These are phyloP conservation scores for Nephrotoma guestfalica DNA, from an alignment of 2,888 invertebrate species.

Conservation along the genomic window DNA sequence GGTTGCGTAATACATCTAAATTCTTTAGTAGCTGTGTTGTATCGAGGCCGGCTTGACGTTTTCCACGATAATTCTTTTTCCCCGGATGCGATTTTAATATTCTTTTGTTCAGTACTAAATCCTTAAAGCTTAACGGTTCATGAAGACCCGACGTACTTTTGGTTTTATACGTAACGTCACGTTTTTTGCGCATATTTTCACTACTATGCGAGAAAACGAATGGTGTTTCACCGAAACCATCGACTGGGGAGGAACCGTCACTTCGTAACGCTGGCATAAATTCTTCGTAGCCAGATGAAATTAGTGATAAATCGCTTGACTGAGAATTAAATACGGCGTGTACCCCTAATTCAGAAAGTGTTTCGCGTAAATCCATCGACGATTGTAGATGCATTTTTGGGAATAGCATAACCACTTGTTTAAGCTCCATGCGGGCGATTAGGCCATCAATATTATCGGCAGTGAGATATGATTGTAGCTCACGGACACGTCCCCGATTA, in stretches of 20 bases:
- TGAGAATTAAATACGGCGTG: constrained; percentile 52
- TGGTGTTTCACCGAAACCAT: not conserved
- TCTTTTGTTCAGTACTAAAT: constrained; percentile 18
- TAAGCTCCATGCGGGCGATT: constrained; percentile 25
- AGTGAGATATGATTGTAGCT: constrained; percentile 33
- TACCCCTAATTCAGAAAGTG: constrained; percentile 44
- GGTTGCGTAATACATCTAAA: not conserved
- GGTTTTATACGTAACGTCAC: constrained; percentile 18
- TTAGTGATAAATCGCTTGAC: constrained; percentile 61
- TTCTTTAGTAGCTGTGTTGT: not conserved
- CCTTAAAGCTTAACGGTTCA: constrained; percentile 16
- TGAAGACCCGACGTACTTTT: constrained; percentile 12
- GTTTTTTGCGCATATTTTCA: constrained; percentile 10
- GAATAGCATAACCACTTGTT: constrained; percentile 38
- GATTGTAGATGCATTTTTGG: constrained; percentile 60
- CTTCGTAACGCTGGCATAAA: constrained; percentile 16
- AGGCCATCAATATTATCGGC: constrained; percentile 29
- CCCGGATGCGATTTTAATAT: constrained; percentile 19
- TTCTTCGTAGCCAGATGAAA: constrained; percentile 43
- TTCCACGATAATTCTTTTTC: constrained; percentile 14
- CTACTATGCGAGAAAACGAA: not conserved
- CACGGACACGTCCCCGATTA: constrained; percentile 30
- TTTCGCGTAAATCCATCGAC: constrained; percentile 37
- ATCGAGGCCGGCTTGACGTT: constrained; percentile 11
- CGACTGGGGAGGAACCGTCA: not conserved